A percentile compares a stretch with the other conserved stretches of the same genome.
These are phyloP conservation scores for Zophobas morio DNA, from an alignment of 1,140 invertebrate genomes.

Conservation along the genomic window DNA sequence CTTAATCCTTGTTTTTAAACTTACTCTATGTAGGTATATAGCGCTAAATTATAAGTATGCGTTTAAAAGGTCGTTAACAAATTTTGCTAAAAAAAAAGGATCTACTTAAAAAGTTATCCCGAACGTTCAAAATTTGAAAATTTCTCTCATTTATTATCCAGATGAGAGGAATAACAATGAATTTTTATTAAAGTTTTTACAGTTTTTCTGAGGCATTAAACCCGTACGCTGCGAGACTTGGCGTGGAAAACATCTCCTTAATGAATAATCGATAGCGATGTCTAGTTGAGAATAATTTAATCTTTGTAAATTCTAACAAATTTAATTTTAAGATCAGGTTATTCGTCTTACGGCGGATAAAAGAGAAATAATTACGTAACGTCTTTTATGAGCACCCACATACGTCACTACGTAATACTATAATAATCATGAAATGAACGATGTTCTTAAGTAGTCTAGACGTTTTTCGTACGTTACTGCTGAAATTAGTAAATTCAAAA, in stretches of 20 bases:
- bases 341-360: slow-evolving; percentile 4
- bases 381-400: no score
- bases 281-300: slow-evolving; percentile 35
- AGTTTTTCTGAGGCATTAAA: slow-evolving; percentile 5
- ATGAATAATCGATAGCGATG: slow-evolving; percentile 31
- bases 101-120: no score
- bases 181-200: slow-evolving; percentile 30
- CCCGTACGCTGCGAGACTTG: slow-evolving; percentile 18
- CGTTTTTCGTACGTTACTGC: no score
- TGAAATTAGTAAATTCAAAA: background rate
- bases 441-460: no score
- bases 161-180: slow-evolving; percentile 1
- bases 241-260: slow-evolving; percentile 19
- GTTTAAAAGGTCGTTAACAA: no score
- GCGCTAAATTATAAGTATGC: no score
- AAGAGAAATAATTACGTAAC: background rate
- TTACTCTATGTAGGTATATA: no score
- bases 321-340: slow-evolving; percentile 18
- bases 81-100: no score
- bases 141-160: background rate
- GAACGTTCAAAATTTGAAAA: background rate
- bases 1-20: no score
- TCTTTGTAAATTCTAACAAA: slow-evolving; percentile 32
- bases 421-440: no score
- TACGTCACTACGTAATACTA: no score